These are phyloP conservation scores for Antheraea pernyi DNA, from an alignment of 1,140 invertebrate species.

Conservation along the genomic window DNA sequence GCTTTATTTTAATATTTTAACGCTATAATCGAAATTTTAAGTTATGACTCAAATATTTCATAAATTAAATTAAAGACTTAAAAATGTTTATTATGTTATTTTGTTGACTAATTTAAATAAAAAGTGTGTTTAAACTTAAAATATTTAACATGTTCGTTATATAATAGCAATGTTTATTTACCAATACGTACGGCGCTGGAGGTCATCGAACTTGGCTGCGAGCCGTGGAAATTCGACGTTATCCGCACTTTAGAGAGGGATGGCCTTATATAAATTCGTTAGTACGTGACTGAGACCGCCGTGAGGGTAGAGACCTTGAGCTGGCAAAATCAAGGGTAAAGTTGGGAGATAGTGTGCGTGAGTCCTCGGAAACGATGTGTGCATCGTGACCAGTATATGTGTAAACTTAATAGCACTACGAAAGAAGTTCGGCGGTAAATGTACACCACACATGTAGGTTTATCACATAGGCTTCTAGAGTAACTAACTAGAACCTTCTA, in stretches of 20 bases:
- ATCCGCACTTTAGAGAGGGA: conserved; percentile 65
- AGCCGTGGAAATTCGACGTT: conserved; percentile 70
- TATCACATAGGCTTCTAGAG: neutral
- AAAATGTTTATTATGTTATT: neutral
- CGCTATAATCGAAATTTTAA: no score
- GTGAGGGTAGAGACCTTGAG: conserved; percentile 77
- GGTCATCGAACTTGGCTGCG: conserved; percentile 61
- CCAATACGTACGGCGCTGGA: conserved; percentile 66
- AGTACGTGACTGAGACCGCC: conserved; percentile 48
- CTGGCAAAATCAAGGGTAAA: conserved; percentile 78
- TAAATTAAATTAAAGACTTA: no score
- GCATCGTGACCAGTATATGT: conserved; percentile 22
- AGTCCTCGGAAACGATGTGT: conserved; percentile 38
- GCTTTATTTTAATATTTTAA: no score
- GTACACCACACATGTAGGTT: neutral
- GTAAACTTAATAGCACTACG: neutral
- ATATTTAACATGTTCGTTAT: conserved; percentile 47
- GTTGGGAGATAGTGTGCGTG: conserved; percentile 53
- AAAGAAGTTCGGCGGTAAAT: neutral
- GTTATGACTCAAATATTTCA: no score
- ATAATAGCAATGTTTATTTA: conserved; percentile 76
- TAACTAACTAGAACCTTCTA: neutral
- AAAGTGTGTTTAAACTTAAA: neutral
- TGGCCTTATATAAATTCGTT: conserved; percentile 46
- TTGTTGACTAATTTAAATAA: neutral